These are phyloP conservation scores for Koerneria pararmatus DNA, from an alignment of 2,888 invertebrate genomes.

Conservation along the genomic window DNA sequence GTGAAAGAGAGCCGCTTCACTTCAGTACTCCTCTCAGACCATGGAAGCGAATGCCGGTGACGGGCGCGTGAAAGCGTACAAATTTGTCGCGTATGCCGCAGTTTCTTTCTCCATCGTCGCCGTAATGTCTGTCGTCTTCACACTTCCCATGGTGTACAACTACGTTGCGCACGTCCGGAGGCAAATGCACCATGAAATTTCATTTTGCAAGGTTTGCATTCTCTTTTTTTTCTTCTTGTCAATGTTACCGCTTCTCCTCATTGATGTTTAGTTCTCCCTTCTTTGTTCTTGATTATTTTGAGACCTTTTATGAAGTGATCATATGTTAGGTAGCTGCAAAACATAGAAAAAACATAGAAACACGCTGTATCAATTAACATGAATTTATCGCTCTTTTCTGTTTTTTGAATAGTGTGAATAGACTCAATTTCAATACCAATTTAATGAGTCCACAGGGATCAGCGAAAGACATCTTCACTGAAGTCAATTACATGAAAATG, in stretches of 20 bases:
- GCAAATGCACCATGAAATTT: slow-evolving; percentile 59
- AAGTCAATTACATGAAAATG: slow-evolving; percentile 59
- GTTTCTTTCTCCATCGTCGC: slow-evolving; percentile 59
- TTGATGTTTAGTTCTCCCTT: too few relatives aligned
- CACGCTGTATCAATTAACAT: slow-evolving; percentile 10
- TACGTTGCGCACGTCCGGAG: slow-evolving; percentile 57
- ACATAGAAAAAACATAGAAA: too few relatives aligned
- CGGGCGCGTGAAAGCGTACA: slow-evolving; percentile 59
- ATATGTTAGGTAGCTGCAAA: too few relatives aligned
- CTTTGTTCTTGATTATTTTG: too few relatives aligned
- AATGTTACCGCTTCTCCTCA: too few relatives aligned
- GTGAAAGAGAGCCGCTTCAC: background rate
- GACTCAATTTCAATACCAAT: background rate
- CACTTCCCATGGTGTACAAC: slow-evolving; percentile 58
- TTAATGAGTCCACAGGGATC: slow-evolving; percentile 47
- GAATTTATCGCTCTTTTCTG: slow-evolving; percentile 8
- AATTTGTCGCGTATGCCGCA: slow-evolving; percentile 59
- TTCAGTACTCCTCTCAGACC: background rate
- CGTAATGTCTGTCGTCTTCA: slow-evolving; percentile 58
- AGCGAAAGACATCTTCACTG: slow-evolving; percentile 59
- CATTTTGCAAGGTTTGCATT: slow-evolving; percentile 56
- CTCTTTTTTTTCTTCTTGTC: background rate
- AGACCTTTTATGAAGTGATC: too few relatives aligned
- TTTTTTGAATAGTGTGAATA: slow-evolving; percentile 10
- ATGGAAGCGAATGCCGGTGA: slow-evolving; percentile 58